Conservation (phyloP, 2,113 vertebrate genomes). For the Myotis lucifugus region DNA sequence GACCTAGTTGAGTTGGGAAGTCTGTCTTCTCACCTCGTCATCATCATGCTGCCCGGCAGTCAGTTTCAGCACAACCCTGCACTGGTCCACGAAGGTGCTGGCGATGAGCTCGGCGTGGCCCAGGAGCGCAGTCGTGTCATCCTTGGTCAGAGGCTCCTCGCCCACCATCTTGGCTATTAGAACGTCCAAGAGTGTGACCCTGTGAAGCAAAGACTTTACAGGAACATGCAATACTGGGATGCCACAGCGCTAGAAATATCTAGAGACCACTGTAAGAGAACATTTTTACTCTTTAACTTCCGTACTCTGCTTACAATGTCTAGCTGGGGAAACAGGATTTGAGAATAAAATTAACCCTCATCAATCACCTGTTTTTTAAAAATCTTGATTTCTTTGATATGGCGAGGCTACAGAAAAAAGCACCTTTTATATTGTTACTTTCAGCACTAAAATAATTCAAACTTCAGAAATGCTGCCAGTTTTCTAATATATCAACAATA, state of each 20-base stretch:
- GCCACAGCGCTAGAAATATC: not conserved
- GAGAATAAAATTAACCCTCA: not conserved
- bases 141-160: conserved; percentile 55
- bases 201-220: conserved; percentile 71
- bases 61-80: conserved; percentile 88
- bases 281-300: not conserved
- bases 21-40: conserved; percentile 86
- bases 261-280: not conserved
- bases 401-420: not conserved
- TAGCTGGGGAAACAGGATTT: not conserved
- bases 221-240: not conserved
- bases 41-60: conserved; percentile 79
- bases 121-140: conserved; percentile 80
- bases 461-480: not conserved
- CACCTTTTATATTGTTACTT: not conserved
- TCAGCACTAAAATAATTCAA: not conserved
- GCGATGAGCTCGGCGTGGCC: conserved; percentile 88
- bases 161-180: conserved; percentile 87
- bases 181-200: conserved; percentile 91
- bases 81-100: conserved; percentile 87
- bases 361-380: not conserved
- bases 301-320: not conserved
- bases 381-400: not conserved
- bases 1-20: not conserved
- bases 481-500: not conserved